Base-by-base conservation (phyloP, 1,140 invertebrate genomes). In the Copidosoma floridanum region DNA sequence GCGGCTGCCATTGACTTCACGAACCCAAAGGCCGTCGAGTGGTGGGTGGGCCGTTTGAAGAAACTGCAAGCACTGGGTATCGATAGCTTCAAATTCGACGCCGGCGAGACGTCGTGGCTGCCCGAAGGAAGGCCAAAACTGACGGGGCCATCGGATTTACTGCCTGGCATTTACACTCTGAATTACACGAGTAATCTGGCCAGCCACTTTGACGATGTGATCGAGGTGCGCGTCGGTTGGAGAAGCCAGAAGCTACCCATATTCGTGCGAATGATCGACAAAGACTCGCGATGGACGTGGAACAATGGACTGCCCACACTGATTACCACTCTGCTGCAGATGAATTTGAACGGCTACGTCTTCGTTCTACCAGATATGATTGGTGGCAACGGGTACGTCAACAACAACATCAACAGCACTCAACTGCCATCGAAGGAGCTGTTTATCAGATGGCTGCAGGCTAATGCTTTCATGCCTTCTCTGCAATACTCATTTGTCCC, bases 21-120 rank as follows among this genome's bases (percentile, higher is more conserved):
- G 0, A 93, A 93, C 68, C 67, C 83, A 0, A 77, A 76, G 27
- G 91, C 90, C 0, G 84, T 83, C 0, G 68, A 82, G 12, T 97
- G 94, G 94, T 97, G 86, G 82, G 77, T 81, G 1, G 67, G 69
- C 1, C 76, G 88, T 48, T 71, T 96, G 0, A 71, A 71, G 40
- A 32, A 63, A 8, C 62, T 97, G 2, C 73, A 86, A 62, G 73
- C 80, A 0, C 76, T 81, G 1, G 88, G 86, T 1, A 88, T 98
- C 29, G 89, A 93, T 69, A 89, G 90, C 60, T 93, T 94, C 63
- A 97, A 97, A 73, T 96, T 96, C 71, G 95, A 98, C 76, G 95
- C 92, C 11, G 95, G 94, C 14, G 92, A 95, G 77, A 79, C 77
- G 55, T 84, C 83, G 52, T 88, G 82, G 80, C 67, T 84, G 20